Percentiles rank a stretch among this genome's conserved stretches.
phyloP scores from a whole-genome alignment of 2,113 vertebrate genomes.

The Hystrix cristata region DNA sequence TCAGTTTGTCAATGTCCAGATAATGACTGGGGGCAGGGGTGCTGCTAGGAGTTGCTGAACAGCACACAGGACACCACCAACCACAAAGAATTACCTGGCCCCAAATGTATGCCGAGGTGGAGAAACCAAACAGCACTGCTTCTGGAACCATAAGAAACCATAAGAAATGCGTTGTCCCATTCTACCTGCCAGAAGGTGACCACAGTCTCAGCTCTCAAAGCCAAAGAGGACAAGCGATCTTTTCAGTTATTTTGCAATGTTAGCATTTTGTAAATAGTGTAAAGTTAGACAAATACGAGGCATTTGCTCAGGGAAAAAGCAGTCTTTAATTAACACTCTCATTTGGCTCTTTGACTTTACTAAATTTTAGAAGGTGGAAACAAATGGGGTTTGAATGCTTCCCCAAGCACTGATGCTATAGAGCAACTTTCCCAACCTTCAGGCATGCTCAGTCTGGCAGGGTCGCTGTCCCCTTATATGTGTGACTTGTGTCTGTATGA shows the following conservation, averaged over 20 bases:
- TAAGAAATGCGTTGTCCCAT: accelerated
- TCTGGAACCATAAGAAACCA: neutral
- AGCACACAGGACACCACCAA: neutral
- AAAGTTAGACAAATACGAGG: neutral
- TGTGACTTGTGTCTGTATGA: conserved; percentile 44
- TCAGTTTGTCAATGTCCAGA: neutral
- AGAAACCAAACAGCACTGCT: neutral
- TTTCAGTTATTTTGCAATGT: neutral
- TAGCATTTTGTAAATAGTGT: neutral
- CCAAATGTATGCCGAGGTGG: neutral
- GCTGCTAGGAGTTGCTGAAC: neutral
- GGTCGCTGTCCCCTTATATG: neutral
- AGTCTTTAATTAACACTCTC: neutral
- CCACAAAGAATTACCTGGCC: neutral
- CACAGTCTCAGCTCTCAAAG: neutral
- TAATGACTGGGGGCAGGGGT: too few species aligned
- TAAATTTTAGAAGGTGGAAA: neutral
- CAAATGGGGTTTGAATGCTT: neutral
- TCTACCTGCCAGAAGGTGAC: neutral
- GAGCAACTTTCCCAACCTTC: neutral
- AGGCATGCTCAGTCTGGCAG: neutral
- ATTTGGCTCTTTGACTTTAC: neutral
- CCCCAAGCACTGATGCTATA: accelerated
- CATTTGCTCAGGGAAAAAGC: neutral
- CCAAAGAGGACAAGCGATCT: neutral